phyloP scores from a whole-genome alignment of 1,140 invertebrate species.

The Helicoverpa zea region DNA sequence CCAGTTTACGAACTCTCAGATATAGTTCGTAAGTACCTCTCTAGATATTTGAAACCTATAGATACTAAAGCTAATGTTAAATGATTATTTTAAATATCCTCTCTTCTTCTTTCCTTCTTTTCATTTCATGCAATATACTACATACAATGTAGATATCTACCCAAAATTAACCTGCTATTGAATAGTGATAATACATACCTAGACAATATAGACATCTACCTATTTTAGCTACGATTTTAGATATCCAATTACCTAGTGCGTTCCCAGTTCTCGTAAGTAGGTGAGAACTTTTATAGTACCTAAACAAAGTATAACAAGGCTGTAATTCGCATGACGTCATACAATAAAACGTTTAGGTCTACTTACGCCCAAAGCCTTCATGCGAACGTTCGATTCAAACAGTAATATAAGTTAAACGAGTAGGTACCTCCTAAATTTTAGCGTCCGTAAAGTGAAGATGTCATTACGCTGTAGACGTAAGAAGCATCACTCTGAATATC shows the following conservation, averaged over 20 bases:
- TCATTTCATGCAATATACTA: too few species aligned
- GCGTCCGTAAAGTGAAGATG: slow-evolving; percentile 75
- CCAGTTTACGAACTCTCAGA: too few species aligned
- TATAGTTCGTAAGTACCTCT: too few species aligned
- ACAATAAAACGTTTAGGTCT: slow-evolving; percentile 40
- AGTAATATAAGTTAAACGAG: slow-evolving; percentile 72
- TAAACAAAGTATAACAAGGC: slow-evolving; percentile 17
- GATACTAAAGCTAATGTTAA: too few species aligned
- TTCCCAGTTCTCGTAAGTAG: background rate
- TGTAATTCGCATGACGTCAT: slow-evolving; percentile 20
- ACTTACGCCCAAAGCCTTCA: slow-evolving; percentile 25
- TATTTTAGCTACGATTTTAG: background rate
- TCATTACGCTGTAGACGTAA: slow-evolving; percentile 77
- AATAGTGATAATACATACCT: too few species aligned
- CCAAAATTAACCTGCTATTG: too few species aligned
- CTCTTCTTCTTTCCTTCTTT: too few species aligned
- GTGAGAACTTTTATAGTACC: background rate
- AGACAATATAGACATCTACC: background rate
- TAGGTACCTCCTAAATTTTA: slow-evolving; percentile 73
- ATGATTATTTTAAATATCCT: too few species aligned
- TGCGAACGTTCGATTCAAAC: slow-evolving; percentile 58
- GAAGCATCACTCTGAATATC: slow-evolving; percentile 75
- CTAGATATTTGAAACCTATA: too few species aligned
- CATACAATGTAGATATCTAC: too few species aligned
- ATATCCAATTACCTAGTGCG: too few species aligned